Conservation (phyloP, 2,888 invertebrate genomes). For the Lissonota sp. region DNA sequence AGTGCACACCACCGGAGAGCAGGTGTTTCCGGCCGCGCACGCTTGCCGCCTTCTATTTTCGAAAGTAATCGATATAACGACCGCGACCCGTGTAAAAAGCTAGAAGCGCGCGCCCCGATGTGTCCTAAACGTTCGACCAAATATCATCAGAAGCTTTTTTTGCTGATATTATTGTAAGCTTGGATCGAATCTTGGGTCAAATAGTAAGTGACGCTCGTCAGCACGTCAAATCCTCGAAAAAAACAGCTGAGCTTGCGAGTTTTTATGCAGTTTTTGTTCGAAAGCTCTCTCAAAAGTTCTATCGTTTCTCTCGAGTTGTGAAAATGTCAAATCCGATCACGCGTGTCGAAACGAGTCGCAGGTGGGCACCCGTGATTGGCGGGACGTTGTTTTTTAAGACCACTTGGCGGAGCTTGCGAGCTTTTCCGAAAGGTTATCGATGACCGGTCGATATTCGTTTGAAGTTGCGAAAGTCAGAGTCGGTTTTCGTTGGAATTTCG, state of each 20-base stretch:
- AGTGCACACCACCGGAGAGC: slow-evolving; percentile 67
- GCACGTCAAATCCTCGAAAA: too few relatives aligned
- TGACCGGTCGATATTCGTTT: background rate
- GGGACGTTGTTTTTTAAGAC: background rate
- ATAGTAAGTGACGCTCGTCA: too few relatives aligned
- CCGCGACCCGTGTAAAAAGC: slow-evolving; percentile 64
- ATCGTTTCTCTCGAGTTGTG: too few relatives aligned
- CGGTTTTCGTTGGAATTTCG: background rate
- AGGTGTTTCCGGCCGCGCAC: slow-evolving; percentile 79
- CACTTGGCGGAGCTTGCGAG: background rate
- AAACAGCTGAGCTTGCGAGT: background rate
- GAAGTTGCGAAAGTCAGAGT: background rate
- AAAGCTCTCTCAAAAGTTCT: too few relatives aligned
- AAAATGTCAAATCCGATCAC: background rate
- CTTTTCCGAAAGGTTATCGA: background rate
- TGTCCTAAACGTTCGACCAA: slow-evolving; percentile 26
- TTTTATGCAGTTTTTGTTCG: background rate
- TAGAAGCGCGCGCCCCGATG: slow-evolving; percentile 45
- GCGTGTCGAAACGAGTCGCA: background rate
- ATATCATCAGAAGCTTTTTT: slow-evolving; percentile 28
- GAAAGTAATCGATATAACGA: slow-evolving; percentile 80
- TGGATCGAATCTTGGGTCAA: too few relatives aligned
- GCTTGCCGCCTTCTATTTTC: slow-evolving; percentile 78
- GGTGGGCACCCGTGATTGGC: background rate
- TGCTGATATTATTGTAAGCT: background rate